These are phyloP conservation scores for Diorhabda elongata DNA, from an alignment of 1,140 invertebrate species.

Conservation along the genomic window DNA sequence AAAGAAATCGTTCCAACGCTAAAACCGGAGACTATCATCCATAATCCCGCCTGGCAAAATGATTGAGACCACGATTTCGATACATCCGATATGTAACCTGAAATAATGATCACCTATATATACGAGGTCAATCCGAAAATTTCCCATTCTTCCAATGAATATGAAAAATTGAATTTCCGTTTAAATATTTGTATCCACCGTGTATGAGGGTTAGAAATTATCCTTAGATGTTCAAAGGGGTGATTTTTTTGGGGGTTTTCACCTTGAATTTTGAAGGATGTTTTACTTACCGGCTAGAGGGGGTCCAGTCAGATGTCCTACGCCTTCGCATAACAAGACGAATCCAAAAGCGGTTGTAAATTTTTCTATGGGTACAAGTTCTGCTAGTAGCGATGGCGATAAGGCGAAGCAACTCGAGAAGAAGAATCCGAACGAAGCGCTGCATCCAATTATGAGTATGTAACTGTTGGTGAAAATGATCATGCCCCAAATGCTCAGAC, in stretches of 20 bases:
- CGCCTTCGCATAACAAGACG: slow-evolving; percentile 77
- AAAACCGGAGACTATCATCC: slow-evolving; percentile 69
- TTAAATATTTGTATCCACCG: too few relatives aligned
- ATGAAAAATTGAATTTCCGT: too few relatives aligned
- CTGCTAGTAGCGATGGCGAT: slow-evolving; percentile 78
- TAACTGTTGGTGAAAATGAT: slow-evolving; percentile 62
- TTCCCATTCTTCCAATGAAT: neutral
- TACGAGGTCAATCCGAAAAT: neutral
- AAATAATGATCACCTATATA: neutral
- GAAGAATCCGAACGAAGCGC: slow-evolving; percentile 71
- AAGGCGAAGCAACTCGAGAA: slow-evolving; percentile 85
- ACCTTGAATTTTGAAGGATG: too few relatives aligned
- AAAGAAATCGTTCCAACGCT: slow-evolving; percentile 63
- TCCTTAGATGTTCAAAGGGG: too few relatives aligned
- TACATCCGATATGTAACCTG: slow-evolving; percentile 48
- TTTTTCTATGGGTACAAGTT: slow-evolving; percentile 69
- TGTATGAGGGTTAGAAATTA: too few relatives aligned
- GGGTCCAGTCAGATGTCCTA: slow-evolving; percentile 57
- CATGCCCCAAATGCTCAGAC: slow-evolving; percentile 65
- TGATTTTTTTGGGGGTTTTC: too few relatives aligned
- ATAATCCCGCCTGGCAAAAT: slow-evolving; percentile 69
- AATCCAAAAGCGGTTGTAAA: slow-evolving; percentile 87
- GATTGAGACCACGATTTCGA: slow-evolving; percentile 67
- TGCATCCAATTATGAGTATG: slow-evolving; percentile 53
- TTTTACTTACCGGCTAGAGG: slow-evolving; percentile 52